Percentiles rank a stretch among this genome's conserved stretches.
Evolutionary conservation across 2,888 invertebrate genomes (phyloP).

Genomic region (Sphaeridia pumilis): DNA sequence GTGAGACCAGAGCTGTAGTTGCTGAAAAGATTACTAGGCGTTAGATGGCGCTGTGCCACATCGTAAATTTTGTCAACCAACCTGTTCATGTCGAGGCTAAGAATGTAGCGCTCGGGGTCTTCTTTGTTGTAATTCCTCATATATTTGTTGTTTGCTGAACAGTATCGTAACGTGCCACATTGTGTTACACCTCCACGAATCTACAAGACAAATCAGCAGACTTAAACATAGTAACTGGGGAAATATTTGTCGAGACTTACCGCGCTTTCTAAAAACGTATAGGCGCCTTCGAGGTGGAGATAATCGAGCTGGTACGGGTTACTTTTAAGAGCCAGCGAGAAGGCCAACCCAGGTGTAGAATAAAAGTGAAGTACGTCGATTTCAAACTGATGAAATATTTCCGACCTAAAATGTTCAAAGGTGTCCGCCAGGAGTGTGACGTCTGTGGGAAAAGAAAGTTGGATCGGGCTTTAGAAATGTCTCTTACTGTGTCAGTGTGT

Average conservation of each 20-base stretch:
- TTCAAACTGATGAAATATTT: not conserved
- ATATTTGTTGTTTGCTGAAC: slow-evolving; percentile 24
- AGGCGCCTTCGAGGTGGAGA: not conserved
- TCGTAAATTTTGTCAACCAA: no score
- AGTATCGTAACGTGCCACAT: slow-evolving; percentile 19
- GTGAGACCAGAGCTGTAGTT: slow-evolving; percentile 13
- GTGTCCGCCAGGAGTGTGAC: slow-evolving; percentile 35
- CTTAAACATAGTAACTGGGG: slow-evolving; percentile 31
- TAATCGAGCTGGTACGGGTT: not conserved
- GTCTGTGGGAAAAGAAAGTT: no score
- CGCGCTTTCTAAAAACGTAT: slow-evolving; percentile 17
- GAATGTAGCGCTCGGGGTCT: slow-evolving; percentile 8
- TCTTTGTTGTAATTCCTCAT: slow-evolving; percentile 9
- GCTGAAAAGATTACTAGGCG: no score
- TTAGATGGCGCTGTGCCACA: no score
- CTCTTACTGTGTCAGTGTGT: no score
- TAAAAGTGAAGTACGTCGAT: not conserved
- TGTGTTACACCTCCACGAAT: slow-evolving; percentile 18
- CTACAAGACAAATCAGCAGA: slow-evolving; percentile 26
- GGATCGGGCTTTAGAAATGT: no score
- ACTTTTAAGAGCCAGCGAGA: not conserved
- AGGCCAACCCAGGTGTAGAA: not conserved
- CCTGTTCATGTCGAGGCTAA: slow-evolving; percentile 15
- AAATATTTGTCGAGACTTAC: slow-evolving; percentile 10
- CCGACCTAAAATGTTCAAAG: slow-evolving; percentile 33